phyloP scores from a whole-genome alignment of 1,140 invertebrate genomes.

The Cyclina sinensis region DNA sequence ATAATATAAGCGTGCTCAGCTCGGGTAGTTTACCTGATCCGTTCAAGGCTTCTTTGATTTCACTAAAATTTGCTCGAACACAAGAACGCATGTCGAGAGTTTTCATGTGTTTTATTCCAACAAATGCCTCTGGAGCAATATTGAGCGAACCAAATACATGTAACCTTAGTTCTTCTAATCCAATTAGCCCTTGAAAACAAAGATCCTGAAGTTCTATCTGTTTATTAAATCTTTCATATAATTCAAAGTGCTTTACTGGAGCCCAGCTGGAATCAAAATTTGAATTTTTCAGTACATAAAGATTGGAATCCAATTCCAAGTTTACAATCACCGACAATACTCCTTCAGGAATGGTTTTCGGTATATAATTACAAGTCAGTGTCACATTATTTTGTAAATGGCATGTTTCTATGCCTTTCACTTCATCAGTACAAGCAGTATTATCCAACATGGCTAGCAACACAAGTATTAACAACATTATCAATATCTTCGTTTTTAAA shows the following conservation, averaged over 20 bases:
- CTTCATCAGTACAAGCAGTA: too few relatives aligned
- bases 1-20: background rate
- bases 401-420: background rate
- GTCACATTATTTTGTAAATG: background rate
- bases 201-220: background rate
- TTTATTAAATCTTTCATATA: too few relatives aligned
- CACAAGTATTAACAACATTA: too few relatives aligned
- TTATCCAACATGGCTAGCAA: too few relatives aligned
- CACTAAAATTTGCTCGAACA: background rate
- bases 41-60: background rate
- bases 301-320: background rate
- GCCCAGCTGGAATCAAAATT: background rate
- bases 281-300: background rate
- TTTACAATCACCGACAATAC: background rate
- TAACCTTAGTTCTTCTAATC: constrained; percentile 1
- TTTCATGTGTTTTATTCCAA: background rate
- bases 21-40: background rate
- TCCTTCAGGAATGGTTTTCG: background rate
- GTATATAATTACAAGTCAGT: background rate
- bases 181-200: background rate
- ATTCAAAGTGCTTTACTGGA: background rate
- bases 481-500: too few relatives aligned
- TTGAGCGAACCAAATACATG: background rate
- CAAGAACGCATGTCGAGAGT: background rate
- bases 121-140: background rate